Evolutionary conservation across 2,797 vertebrate species (phyloP).

Genomic region (Halcyon badia): DNA sequence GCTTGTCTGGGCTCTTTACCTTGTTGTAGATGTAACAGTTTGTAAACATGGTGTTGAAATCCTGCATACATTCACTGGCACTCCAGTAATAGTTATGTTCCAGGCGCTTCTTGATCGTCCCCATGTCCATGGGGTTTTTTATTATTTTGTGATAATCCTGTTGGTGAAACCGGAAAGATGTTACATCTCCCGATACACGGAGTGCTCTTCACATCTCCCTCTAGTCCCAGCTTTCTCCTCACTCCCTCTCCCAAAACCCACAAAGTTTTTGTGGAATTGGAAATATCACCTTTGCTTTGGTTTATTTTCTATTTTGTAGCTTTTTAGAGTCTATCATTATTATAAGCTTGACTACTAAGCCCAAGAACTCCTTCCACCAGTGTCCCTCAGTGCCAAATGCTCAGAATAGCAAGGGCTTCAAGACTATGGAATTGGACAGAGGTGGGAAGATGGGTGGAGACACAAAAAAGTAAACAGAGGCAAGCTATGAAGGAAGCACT

Average conservation of each 20-base stretch:
- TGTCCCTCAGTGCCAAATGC: neutral
- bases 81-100: slow-evolving; percentile 96
- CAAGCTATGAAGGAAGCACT: neutral
- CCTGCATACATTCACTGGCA: slow-evolving; percentile 95
- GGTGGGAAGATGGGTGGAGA: neutral
- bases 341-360: neutral
- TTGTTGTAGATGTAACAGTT: slow-evolving; percentile 99
- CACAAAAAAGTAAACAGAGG: neutral
- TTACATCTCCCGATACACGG: neutral
- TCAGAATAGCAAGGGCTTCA: fast-evolving
- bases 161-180: neutral
- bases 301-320: neutral
- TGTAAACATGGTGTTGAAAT: slow-evolving; percentile 99
- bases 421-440: neutral
- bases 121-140: slow-evolving; percentile 97
- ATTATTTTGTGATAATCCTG: slow-evolving; percentile 98
- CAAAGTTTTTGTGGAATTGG: neutral
- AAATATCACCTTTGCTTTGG: neutral
- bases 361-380: neutral
- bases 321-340: neutral
- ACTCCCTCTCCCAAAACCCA: neutral
- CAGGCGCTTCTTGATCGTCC: slow-evolving; percentile 95
- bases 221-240: neutral
- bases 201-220: neutral
- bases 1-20: slow-evolving; percentile 77